Conservation (phyloP, 2,113 vertebrate genomes). For the Pituophis catenifer region DNA sequence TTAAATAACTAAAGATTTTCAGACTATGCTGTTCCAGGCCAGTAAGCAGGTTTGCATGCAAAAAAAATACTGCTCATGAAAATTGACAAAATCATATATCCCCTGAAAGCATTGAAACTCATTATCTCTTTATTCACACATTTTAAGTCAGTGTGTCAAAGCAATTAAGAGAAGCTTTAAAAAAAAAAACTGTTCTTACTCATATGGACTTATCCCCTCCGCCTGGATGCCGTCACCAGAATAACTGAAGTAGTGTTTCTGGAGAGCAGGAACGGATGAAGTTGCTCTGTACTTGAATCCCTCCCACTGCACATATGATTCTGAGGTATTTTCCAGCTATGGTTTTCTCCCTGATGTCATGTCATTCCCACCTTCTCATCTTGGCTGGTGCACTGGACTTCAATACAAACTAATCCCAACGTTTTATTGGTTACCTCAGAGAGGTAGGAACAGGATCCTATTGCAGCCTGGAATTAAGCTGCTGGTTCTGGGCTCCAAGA, state of each 20-base stretch:
- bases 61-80: background rate
- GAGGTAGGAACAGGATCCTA: background rate
- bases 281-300: background rate
- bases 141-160: background rate
- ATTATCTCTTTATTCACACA: background rate
- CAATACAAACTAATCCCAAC: background rate
- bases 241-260: background rate
- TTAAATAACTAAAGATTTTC: background rate
- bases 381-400: background rate
- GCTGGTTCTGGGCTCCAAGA: background rate
- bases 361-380: background rate
- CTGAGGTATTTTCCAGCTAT: background rate
- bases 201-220: background rate
- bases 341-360: background rate
- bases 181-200: background rate
- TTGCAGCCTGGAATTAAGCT: background rate
- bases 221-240: background rate
- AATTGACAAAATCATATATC: background rate
- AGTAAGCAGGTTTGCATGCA: background rate
- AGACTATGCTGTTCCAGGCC: background rate
- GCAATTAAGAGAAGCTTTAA: background rate
- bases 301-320: background rate
- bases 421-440: background rate
- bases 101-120: background rate
- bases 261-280: background rate